Evolutionary conservation across 2,113 vertebrate genomes (phyloP).

Genomic region (Eptesicus fuscus): DNA sequence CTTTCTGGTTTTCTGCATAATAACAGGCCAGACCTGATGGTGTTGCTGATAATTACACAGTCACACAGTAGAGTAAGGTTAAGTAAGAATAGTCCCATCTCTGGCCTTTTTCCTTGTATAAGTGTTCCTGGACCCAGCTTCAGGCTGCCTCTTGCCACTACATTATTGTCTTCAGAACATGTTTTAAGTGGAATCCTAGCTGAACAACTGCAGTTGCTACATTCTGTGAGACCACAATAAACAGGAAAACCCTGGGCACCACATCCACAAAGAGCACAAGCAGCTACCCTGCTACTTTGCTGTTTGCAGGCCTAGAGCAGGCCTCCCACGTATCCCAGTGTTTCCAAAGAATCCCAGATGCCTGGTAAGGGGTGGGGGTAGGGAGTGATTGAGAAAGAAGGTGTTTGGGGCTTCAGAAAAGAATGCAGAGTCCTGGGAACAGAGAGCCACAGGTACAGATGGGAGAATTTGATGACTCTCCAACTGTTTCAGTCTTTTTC

Average conservation of each 20-base stretch:
- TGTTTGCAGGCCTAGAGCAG: background rate
- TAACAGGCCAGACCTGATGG: background rate
- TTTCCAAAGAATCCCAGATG: background rate
- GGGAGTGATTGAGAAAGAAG: background rate
- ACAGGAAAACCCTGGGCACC: background rate
- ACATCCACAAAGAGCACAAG: background rate
- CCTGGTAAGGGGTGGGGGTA: too few relatives aligned
- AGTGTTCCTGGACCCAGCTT: background rate
- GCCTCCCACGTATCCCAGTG: background rate
- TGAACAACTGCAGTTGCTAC: background rate
- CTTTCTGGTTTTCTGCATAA: background rate
- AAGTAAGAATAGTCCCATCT: too few relatives aligned
- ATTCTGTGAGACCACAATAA: background rate
- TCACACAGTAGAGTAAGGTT: background rate
- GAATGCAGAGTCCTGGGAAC: background rate
- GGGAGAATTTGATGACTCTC: background rate
- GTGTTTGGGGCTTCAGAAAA: background rate
- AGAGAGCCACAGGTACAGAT: background rate
- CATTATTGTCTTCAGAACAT: background rate
- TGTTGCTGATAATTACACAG: background rate
- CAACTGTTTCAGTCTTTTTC: background rate
- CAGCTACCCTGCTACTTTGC: background rate
- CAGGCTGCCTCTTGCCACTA: background rate
- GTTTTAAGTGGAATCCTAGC: background rate
- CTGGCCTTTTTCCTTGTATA: too few relatives aligned